These are phyloP conservation scores for Gonioctena quinquepunctata DNA, from an alignment of 1,140 invertebrate species.

Conservation along the genomic window DNA sequence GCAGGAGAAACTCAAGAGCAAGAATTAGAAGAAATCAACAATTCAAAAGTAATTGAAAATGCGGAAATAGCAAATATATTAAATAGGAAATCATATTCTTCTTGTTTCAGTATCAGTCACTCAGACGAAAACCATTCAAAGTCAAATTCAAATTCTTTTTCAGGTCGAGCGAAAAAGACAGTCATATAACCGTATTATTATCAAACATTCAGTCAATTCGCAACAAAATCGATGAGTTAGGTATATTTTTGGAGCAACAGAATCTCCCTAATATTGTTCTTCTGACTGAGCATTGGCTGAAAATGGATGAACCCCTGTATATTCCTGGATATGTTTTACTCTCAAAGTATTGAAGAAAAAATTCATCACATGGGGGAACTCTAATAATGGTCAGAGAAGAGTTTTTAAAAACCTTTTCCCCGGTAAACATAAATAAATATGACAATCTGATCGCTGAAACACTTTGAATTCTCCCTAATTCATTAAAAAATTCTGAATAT, in stretches of 20 bases:
- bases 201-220: slow-evolving; percentile 2
- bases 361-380: neutral
- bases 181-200: neutral
- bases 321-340: neutral
- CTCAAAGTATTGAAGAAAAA: neutral
- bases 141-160: neutral
- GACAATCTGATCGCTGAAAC: neutral
- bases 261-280: neutral
- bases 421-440: neutral
- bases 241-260: neutral
- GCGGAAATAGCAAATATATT: neutral
- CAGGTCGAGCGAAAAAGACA: neutral
- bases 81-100: slow-evolving; percentile 2
- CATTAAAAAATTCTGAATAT: too few relatives aligned
- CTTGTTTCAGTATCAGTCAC: neutral
- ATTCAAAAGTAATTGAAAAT: neutral
- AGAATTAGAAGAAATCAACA: neutral
- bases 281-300: slow-evolving; percentile 1
- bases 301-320: slow-evolving; percentile 1
- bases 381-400: neutral
- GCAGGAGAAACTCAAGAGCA: slow-evolving; percentile 4
- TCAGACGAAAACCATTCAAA: too few relatives aligned
- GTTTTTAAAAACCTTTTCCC: neutral
- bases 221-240: slow-evolving; percentile 1
- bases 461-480: slow-evolving; percentile 2